phyloP scores from a whole-genome alignment of 2,888 invertebrate species.

The Nephrotoma appendiculata region DNA sequence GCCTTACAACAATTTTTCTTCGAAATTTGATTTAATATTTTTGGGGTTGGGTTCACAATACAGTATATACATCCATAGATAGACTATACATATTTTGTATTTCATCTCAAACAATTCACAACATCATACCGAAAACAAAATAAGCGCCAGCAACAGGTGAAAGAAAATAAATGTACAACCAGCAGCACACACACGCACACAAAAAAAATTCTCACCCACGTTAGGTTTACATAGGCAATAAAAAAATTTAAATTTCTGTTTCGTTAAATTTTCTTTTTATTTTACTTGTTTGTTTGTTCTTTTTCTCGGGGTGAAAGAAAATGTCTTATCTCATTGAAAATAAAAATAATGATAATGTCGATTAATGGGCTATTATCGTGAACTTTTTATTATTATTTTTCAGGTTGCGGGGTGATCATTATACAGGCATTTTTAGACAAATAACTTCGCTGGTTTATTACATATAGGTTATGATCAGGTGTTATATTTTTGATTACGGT shows the following conservation, averaged over 20 bases:
- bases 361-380: not conserved
- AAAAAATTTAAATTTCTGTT: not conserved
- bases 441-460: not conserved
- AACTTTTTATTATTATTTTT: not conserved
- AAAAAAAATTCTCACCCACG: not conserved
- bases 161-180: not conserved
- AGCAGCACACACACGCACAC: not conserved
- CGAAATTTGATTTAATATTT: not conserved
- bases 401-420: not conserved
- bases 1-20: not conserved
- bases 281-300: not conserved
- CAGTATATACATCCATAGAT: not conserved
- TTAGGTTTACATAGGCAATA: not conserved
- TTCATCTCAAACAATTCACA: not conserved
- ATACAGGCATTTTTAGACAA: not conserved
- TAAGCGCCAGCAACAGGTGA: not conserved
- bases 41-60: not conserved
- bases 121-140: not conserved
- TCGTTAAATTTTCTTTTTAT: not conserved
- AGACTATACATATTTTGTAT: not conserved
- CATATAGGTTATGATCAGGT: not conserved
- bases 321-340: not conserved
- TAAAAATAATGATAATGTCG: not conserved
- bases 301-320: not conserved
- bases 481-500: not conserved